Base-by-base conservation (phyloP, 2,797 vertebrate genomes). In the Taenioides sp. region DNA sequence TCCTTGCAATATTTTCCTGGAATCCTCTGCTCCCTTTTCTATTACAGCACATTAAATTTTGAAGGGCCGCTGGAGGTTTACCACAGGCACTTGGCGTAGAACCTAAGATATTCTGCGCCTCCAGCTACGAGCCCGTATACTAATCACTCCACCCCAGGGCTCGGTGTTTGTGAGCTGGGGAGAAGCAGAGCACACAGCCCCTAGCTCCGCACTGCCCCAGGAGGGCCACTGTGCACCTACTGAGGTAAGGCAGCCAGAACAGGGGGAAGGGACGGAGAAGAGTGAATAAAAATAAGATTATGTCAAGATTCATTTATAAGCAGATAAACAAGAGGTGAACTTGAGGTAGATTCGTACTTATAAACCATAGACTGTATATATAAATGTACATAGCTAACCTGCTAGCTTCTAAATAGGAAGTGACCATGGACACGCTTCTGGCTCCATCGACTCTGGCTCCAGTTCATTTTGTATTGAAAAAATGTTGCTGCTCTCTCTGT, bases 201-300 rank as follows among this genome's bases (percentile, higher is more conserved):
- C 73, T 67, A 75, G 89, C 88, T 87, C 89, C 91, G 87, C 86
- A 91, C 86, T 84, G 83, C 87, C 89, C 77, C 79, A 84, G 83
- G 82, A 88, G 80, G 70, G 63, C 55, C 69, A 69, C 69, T 43
- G 55, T 43, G 75, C 70, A 58, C 72, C 37, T 70, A 80, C 79
- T 69, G 75, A 80, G 72, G 69, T 69, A 76, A 85, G 64, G 81
- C 80, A 73, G 81, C 69, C 62, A 77, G 66, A 50, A 65, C 64
- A 37, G 34, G 68, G 70, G 47, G 73, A 23, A 49, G 49, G 25
- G 43, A 12, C 9, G 20, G 27, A 71, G 73, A 70, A 71, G 83
- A 73, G 79, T 79, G 84, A 86, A 62, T 68, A 82, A 88, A 82
- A 86, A 86, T 85, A 84, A 67, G 75, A 74, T 34, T 83, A 80